Evolutionary conservation across 2,113 vertebrate species (phyloP).

Genomic region (Beaufortia kweichowensis): DNA sequence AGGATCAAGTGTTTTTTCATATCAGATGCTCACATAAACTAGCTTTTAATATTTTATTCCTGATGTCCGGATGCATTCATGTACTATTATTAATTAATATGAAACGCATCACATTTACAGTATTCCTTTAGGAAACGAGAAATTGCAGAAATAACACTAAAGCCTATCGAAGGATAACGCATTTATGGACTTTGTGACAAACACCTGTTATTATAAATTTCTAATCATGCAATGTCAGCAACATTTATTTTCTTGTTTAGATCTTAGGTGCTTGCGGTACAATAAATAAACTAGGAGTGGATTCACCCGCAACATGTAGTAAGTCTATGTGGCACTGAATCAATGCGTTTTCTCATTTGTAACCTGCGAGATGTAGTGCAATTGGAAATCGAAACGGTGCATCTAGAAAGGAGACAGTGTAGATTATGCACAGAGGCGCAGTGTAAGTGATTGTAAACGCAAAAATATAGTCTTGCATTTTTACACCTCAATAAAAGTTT

Average conservation of each 20-base stretch:
- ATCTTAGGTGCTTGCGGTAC: neutral
- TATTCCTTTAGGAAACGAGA: neutral
- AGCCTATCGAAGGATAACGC: neutral
- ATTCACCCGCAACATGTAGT: conserved; percentile 57
- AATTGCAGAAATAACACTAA: neutral
- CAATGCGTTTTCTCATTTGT: conserved; percentile 61
- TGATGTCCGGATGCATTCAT: neutral
- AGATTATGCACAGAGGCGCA: neutral
- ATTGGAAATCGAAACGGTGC: conserved; percentile 48
- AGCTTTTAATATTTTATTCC: neutral
- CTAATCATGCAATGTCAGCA: neutral
- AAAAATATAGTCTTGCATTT: neutral
- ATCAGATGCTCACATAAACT: neutral
- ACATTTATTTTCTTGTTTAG: neutral
- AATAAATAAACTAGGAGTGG: conserved; percentile 31
- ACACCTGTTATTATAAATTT: neutral
- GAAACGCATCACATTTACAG: neutral
- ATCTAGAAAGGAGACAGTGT: conserved; percentile 22
- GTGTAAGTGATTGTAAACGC: neutral
- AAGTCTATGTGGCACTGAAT: conserved; percentile 45
- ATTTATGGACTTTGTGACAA: neutral
- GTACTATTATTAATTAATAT: neutral
- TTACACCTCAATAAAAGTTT: conserved; percentile 19
- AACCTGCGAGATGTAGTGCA: conserved; percentile 47
- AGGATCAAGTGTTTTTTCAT: neutral